phyloP scores from a whole-genome alignment of 2,113 vertebrate species.

The Melanotaenia duboulayi region DNA sequence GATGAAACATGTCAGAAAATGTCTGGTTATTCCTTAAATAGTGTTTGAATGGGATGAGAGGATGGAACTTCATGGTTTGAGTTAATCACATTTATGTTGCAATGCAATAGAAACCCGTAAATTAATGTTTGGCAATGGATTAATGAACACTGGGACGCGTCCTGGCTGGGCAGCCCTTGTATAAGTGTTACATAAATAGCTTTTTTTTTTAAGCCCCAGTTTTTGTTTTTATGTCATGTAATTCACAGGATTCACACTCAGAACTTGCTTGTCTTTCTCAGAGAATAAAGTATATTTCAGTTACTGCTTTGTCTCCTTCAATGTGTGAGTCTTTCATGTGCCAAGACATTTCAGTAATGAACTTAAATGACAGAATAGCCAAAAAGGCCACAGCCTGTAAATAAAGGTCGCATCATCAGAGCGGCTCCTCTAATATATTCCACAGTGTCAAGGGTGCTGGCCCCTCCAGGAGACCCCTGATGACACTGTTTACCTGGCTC shows the following conservation, averaged over 20 bases:
- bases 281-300: constrained; percentile 55
- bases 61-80: constrained; percentile 17
- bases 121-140: constrained; percentile 44
- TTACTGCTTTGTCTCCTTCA: not conserved
- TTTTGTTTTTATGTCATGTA: constrained; percentile 45
- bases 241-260: not conserved
- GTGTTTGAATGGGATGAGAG: constrained; percentile 4
- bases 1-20: not conserved
- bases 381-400: constrained; percentile 8
- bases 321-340: not conserved
- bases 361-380: not conserved
- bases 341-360: constrained; percentile 12
- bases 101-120: constrained; percentile 38
- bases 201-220: constrained; percentile 35
- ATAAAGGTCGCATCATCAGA: constrained; percentile 19
- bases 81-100: constrained; percentile 54
- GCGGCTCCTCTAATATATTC: constrained; percentile 21
- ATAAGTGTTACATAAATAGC: constrained; percentile 55
- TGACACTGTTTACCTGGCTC: constrained; percentile 71
- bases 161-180: constrained; percentile 51
- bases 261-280: not conserved
- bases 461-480: constrained; percentile 41
- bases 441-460: constrained; percentile 35
- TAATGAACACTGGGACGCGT: constrained; percentile 36
- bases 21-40: not conserved